Percentiles rank a stretch among this genome's conserved stretches.
Evolutionary conservation across 1,140 invertebrate species (phyloP).

Genomic region (Neomicropteryx cornuta): DNA sequence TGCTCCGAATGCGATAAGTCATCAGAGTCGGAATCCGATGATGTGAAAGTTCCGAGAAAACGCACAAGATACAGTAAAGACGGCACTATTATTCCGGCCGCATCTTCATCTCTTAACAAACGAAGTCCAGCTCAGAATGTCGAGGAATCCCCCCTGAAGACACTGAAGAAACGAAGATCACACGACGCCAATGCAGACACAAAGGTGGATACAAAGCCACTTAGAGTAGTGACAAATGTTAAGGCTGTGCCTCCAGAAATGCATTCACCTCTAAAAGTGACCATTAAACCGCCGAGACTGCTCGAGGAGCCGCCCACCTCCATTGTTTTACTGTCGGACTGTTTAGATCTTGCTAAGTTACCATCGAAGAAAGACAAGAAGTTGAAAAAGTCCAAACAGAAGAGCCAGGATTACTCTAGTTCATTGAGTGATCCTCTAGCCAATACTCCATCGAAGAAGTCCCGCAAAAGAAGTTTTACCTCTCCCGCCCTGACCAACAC

Average conservation of each 20-base stretch:
- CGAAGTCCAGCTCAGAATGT: constrained; percentile 20
- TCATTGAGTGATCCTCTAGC: constrained; percentile 12
- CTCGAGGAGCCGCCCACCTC: constrained; percentile 12
- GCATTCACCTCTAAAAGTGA: constrained; percentile 42
- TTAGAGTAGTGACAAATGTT: constrained; percentile 11
- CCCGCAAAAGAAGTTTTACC: constrained; percentile 34
- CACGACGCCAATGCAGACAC: constrained; percentile 10
- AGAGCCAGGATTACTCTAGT: constrained; percentile 18
- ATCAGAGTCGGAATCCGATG: constrained; percentile 62
- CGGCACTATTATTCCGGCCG: constrained; percentile 31
- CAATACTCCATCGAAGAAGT: constrained; percentile 26
- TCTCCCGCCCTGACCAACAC: constrained; percentile 36
- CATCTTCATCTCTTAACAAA: constrained; percentile 25
- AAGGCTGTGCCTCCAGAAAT: constrained; percentile 20
- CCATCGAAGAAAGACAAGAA: constrained; percentile 35
- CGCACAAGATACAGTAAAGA: constrained; percentile 64
- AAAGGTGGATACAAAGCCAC: constrained; percentile 10
- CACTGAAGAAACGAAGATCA: constrained; percentile 19
- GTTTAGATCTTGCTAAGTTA: too few relatives aligned
- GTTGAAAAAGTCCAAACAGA: constrained; percentile 23
- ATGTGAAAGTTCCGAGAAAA: constrained; percentile 65
- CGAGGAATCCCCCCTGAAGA: constrained; percentile 21
- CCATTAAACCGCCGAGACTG: constrained; percentile 39
- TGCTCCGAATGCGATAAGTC: constrained; percentile 84
- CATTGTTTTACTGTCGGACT: constrained; percentile 10